Conservation (phyloP, 2,888 invertebrate genomes). For the Didymodactylos carnosus region DNA sequence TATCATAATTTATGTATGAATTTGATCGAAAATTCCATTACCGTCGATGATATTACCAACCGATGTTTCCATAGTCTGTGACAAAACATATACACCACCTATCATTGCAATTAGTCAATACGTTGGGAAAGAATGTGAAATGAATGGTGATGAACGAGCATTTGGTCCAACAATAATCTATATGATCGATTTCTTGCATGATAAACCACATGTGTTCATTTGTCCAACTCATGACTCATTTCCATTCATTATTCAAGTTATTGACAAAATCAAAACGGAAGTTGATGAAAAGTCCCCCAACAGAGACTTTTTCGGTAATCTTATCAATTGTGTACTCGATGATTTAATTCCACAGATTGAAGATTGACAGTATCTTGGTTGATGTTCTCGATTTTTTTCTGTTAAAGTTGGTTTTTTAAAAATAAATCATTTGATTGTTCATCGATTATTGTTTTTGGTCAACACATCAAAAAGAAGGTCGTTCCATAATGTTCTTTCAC, state of each 20-base stretch:
- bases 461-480: too few relatives aligned
- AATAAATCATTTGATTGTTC: neutral
- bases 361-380: neutral
- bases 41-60: too few relatives aligned
- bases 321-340: neutral
- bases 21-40: too few relatives aligned
- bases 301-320: neutral
- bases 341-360: neutral
- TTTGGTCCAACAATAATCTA: neutral
- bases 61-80: too few relatives aligned
- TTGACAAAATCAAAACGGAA: neutral
- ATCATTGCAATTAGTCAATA: too few relatives aligned
- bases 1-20: neutral
- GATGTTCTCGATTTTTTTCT: neutral
- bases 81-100: too few relatives aligned
- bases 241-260: neutral
- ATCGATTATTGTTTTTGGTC: too few relatives aligned
- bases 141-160: neutral
- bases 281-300: neutral
- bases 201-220: neutral
- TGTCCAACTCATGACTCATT: neutral
- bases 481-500: too few relatives aligned
- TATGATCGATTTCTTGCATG: neutral
- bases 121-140: neutral
- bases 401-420: neutral